These are phyloP conservation scores for Ormyrus labotus DNA, from an alignment of 2,888 invertebrate species.

Conservation along the genomic window DNA sequence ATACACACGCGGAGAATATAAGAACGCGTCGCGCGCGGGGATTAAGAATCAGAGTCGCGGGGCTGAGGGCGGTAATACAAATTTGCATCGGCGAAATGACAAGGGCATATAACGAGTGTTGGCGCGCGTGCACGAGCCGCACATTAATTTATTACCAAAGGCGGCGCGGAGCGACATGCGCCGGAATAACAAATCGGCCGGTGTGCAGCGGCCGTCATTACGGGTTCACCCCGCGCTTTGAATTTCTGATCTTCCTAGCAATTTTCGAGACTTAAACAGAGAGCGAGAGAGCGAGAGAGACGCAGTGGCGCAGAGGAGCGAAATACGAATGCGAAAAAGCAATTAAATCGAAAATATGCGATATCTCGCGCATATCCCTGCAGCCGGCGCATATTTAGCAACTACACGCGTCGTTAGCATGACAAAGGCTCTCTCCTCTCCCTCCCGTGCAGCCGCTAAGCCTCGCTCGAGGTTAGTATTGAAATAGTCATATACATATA, in stretches of 20 bases:
- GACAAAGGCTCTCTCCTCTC: constrained; percentile 65
- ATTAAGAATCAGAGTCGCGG: no score
- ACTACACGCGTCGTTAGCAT: constrained; percentile 72
- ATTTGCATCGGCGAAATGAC: constrained; percentile 45
- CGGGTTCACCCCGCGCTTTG: constrained; percentile 55
- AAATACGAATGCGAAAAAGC: constrained; percentile 71
- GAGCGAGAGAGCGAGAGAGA: neutral
- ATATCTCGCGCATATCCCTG: constrained; percentile 54
- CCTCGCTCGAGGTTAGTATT: constrained; percentile 29
- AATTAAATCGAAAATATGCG: constrained; percentile 75
- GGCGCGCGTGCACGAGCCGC: constrained; percentile 9
- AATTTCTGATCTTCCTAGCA: constrained; percentile 61
- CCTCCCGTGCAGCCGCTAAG: constrained; percentile 1
- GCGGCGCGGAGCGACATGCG: neutral
- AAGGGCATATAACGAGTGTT: constrained; percentile 31
- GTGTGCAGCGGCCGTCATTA: constrained; percentile 2
- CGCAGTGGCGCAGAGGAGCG: neutral
- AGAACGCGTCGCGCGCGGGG: no score
- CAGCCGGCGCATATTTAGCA: constrained; percentile 71
- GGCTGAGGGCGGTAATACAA: neutral
- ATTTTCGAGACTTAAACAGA: constrained; percentile 21
- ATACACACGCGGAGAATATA: no score
- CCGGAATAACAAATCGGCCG: constrained; percentile 37
- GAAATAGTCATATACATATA: constrained; percentile 36
- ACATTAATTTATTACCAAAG: constrained; percentile 43